Percentiles rank a stretch among this genome's conserved stretches.
phyloP scores from a whole-genome alignment of 1,140 invertebrate species.

The Oryctes rhinoceros region DNA sequence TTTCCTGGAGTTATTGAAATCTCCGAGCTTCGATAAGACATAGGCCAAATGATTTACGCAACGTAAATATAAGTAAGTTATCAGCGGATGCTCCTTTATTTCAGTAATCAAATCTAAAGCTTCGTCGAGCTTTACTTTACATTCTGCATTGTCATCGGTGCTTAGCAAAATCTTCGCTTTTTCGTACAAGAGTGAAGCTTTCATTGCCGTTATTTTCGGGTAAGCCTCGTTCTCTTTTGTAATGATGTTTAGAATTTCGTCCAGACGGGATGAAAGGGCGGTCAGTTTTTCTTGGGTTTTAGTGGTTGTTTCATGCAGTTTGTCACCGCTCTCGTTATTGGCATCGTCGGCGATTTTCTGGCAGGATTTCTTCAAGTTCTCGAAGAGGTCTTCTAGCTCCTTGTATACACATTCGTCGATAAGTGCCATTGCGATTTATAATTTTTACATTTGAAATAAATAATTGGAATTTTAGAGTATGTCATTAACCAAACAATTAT shows the following conservation, averaged over 20 bases:
- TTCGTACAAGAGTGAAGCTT: slow-evolving; percentile 55
- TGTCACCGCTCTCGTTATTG: slow-evolving; percentile 30
- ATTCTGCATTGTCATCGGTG: slow-evolving; percentile 43
- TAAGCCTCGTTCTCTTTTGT: slow-evolving; percentile 44
- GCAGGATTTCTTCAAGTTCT: slow-evolving; percentile 45
- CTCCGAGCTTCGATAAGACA: slow-evolving; percentile 51
- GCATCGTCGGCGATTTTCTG: slow-evolving; percentile 39
- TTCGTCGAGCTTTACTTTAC: slow-evolving; percentile 48
- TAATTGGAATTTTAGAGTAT: slow-evolving; percentile 31
- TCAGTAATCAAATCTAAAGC: slow-evolving; percentile 50
- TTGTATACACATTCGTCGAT: slow-evolving; percentile 39
- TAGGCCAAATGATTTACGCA: slow-evolving; percentile 87
- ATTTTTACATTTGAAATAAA: slow-evolving; percentile 37
- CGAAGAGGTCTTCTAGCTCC: slow-evolving; percentile 45
- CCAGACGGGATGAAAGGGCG: slow-evolving; percentile 37
- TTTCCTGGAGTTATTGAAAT: slow-evolving; percentile 50
- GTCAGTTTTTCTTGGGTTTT: slow-evolving; percentile 41
- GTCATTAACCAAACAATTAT: slow-evolving; percentile 40
- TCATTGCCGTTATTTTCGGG: slow-evolving; percentile 51
- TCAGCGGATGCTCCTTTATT: slow-evolving; percentile 48
- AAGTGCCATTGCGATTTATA: slow-evolving; percentile 31
- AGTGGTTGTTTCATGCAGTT: slow-evolving; percentile 33
- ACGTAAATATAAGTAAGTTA: slow-evolving; percentile 75
- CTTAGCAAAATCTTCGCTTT: slow-evolving; percentile 53
- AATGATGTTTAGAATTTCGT: slow-evolving; percentile 38